Percentiles rank a stretch among this genome's conserved stretches.
Conservation (phyloP, 2,113 vertebrate genomes). For the Otis tarda region DNA sequence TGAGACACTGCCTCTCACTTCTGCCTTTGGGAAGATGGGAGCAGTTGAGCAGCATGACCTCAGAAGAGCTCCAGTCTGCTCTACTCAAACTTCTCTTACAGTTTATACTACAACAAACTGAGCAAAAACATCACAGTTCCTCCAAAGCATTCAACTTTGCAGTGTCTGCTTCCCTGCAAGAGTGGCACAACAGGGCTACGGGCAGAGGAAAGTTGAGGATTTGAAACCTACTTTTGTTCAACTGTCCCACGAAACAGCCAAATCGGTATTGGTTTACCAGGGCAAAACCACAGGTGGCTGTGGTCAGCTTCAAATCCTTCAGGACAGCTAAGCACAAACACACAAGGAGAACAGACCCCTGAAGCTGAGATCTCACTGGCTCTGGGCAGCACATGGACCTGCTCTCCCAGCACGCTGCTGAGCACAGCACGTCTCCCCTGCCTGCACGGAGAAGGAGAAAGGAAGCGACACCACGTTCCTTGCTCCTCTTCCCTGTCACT, state of each 20-base stretch:
- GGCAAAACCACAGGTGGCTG: not conserved
- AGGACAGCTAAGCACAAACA: not conserved
- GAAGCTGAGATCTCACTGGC: not conserved
- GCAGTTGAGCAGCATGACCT: not conserved
- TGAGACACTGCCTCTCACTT: accelerated
- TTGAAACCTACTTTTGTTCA: not conserved
- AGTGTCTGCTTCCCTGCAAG: not conserved
- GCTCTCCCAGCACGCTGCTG: not conserved
- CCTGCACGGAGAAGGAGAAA: accelerated
- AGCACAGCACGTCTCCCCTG: not conserved
- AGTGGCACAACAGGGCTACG: not conserved
- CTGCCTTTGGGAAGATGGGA: not conserved
- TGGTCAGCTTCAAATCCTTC: not conserved
- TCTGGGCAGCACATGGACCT: not conserved
- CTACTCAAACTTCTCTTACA: not conserved
- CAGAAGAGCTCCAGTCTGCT: not conserved
- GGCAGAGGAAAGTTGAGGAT: not conserved
- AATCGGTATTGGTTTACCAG: accelerated
- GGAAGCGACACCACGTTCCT: accelerated
- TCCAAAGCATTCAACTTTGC: not conserved
- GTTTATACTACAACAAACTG: not conserved
- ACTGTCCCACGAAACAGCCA: not conserved
- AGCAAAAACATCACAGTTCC: not conserved
- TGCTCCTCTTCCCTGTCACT: not conserved
- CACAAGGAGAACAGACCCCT: not conserved